Percentiles rank a stretch among this genome's conserved stretches.
phyloP scores from a whole-genome alignment of 2,888 invertebrate genomes.

The Nemapogon koenigi region DNA sequence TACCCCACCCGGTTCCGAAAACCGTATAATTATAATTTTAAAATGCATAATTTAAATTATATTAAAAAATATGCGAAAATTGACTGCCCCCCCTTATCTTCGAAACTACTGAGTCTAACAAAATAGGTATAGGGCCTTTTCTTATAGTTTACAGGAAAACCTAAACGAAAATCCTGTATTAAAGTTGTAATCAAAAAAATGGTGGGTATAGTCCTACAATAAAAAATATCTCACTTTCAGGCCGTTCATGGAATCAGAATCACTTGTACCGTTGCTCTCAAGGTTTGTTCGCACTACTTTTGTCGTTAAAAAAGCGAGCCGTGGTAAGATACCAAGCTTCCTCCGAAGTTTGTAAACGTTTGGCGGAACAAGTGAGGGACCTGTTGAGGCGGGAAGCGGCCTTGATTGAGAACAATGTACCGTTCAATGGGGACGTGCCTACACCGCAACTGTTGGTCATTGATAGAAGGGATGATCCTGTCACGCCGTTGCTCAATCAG shows the following conservation, averaged over 20 bases:
- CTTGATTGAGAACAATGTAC: constrained; percentile 82
- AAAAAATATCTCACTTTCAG: no score
- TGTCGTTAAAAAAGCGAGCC: constrained; percentile 91
- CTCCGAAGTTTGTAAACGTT: constrained; percentile 81
- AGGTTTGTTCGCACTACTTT: constrained; percentile 82
- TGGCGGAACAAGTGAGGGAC: constrained; percentile 87
- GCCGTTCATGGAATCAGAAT: constrained; percentile 77
- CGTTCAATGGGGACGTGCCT: constrained; percentile 78
- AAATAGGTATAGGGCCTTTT: no score
- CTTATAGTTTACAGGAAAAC: no score
- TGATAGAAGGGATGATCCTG: constrained; percentile 93
- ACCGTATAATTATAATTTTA: no score
- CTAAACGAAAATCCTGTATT: no score
- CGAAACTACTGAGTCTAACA: no score
- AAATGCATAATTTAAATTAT: no score
- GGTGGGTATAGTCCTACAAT: no score
- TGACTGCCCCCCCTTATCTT: no score
- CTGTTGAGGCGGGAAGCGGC: constrained; percentile 86
- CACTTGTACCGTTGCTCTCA: constrained; percentile 76
- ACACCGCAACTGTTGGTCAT: constrained; percentile 86
- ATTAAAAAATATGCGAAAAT: no score
- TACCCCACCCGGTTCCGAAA: no score
- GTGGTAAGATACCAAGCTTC: constrained; percentile 87
- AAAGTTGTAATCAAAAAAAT: no score
- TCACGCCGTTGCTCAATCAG: constrained; percentile 94